These are phyloP conservation scores for Philaethria dido DNA, from an alignment of 2,888 invertebrate genomes.

Conservation along the genomic window DNA sequence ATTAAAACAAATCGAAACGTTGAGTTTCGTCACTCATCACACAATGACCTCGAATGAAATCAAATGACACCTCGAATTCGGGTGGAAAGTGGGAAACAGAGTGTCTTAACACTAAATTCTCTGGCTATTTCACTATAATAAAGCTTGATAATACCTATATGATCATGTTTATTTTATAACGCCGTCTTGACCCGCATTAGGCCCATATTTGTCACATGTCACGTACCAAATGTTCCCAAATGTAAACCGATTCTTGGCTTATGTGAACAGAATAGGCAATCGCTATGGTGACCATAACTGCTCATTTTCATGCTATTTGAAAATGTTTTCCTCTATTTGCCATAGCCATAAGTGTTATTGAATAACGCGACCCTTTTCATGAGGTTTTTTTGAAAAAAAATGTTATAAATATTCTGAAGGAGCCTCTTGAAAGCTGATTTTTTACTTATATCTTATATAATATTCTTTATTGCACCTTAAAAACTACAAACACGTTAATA, in stretches of 20 bases:
- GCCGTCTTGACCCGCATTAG: slow-evolving; percentile 18
- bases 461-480: no score
- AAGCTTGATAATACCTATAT: no score
- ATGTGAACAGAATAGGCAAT: slow-evolving; percentile 39
- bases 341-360: neutral
- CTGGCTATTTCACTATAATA: no score
- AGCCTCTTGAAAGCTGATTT: neutral
- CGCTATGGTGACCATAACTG: slow-evolving; percentile 28
- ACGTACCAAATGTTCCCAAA: slow-evolving; percentile 43
- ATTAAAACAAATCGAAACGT: no score
- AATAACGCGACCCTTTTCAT: neutral
- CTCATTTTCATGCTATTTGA: slow-evolving; percentile 31
- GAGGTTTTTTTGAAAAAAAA: neutral
- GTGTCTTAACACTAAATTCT: no score
- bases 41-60: no score
- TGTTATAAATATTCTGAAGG: neutral
- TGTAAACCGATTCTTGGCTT: slow-evolving; percentile 44
- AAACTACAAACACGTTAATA: no score
- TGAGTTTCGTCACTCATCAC: no score
- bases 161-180: slow-evolving; percentile 22
- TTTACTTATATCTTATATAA: neutral
- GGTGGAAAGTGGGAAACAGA: no score
- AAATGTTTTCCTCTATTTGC: slow-evolving; percentile 14
- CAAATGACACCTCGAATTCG: no score
- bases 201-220: slow-evolving; percentile 28